phyloP scores from a whole-genome alignment of 2,797 vertebrate genomes.

The Peromyscus nudipes region DNA sequence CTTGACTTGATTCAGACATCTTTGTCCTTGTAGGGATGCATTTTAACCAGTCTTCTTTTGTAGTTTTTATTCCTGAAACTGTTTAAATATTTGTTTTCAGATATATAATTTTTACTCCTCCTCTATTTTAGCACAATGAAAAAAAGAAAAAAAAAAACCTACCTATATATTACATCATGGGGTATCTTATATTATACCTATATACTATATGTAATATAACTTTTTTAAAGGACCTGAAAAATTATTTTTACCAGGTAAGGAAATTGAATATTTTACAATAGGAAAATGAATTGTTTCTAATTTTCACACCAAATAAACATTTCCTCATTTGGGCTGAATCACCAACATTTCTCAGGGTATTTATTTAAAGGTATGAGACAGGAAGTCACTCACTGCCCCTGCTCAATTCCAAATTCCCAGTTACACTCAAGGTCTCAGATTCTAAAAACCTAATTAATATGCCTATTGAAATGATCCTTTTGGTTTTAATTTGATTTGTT shows the following conservation, averaged over 20 bases:
- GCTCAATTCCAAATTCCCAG: background rate
- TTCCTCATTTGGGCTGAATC: background rate
- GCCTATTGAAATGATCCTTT: background rate
- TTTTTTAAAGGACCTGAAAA: background rate
- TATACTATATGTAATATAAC: background rate
- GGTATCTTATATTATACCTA: background rate
- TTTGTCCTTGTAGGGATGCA: constrained; percentile 83
- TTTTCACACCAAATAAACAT: constrained; percentile 4
- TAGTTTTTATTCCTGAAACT: constrained; percentile 90
- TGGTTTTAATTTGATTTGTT: background rate
- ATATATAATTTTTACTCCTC: constrained; percentile 46
- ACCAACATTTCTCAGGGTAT: background rate
- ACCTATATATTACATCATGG: background rate
- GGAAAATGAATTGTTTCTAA: background rate
- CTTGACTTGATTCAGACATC: constrained; percentile 77
- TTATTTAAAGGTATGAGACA: background rate
- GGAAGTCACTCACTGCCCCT: background rate
- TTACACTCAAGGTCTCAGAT: background rate
- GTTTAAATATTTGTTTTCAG: constrained; percentile 80
- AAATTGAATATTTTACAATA: background rate
- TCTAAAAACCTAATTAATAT: background rate
- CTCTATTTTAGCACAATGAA: constrained; percentile 45
- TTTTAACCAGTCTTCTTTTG: constrained; percentile 91
- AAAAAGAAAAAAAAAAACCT: constrained; percentile 21
- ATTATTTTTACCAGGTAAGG: background rate